phyloP scores from a whole-genome alignment of 2,797 vertebrate genomes.

The Phyllotis vaccarum region DNA sequence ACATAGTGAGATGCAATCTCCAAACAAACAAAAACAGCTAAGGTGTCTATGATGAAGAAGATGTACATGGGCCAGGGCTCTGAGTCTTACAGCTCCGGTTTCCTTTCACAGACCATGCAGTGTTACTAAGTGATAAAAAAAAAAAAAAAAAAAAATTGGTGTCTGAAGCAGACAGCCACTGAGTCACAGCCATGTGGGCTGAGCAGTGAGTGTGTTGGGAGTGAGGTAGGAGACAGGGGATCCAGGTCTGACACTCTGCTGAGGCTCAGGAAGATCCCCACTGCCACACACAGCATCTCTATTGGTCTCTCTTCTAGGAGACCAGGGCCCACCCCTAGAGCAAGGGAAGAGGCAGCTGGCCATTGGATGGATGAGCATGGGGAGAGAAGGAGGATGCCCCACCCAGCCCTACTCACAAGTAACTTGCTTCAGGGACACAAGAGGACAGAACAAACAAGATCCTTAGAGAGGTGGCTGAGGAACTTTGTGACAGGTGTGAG shows the following conservation, averaged over 20 bases:
- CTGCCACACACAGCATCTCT: background rate
- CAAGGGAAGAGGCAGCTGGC: background rate
- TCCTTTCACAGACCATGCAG: background rate
- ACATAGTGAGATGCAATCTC: background rate
- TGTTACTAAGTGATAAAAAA: background rate
- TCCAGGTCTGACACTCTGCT: background rate
- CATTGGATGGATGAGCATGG: background rate
- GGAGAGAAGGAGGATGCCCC: background rate
- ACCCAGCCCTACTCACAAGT: background rate
- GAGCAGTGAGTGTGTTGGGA: background rate
- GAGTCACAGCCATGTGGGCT: background rate
- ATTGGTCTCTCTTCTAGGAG: background rate
- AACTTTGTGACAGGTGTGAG: background rate
- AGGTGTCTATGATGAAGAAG: background rate
- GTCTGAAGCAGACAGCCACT: background rate
- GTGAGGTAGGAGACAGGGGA: background rate
- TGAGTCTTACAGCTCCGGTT: no score
- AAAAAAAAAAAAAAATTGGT: no score
- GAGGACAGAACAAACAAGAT: background rate
- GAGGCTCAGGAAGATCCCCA: background rate
- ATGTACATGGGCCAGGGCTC: background rate
- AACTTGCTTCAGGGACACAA: background rate
- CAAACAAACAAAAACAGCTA: background rate
- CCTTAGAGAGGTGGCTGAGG: no score
- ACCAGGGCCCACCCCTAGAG: no score